phyloP scores from a whole-genome alignment of 2,888 invertebrate genomes.

The Didymodactylos carnosus region DNA sequence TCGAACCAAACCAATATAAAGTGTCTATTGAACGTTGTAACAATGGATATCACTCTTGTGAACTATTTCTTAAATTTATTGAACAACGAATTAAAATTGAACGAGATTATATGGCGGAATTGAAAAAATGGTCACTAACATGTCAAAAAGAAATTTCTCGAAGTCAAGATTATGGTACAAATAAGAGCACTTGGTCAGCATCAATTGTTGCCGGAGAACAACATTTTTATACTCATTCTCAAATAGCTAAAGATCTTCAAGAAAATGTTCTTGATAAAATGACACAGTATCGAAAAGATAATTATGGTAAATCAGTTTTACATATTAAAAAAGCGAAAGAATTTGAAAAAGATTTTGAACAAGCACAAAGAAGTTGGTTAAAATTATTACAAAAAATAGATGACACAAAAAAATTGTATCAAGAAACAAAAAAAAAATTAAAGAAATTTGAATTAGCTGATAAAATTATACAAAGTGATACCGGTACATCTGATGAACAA shows the following conservation, averaged over 20 bases:
- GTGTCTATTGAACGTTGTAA: not conserved
- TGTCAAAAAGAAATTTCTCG: not conserved
- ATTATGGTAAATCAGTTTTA: not conserved
- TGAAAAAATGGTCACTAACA: not conserved
- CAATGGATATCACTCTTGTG: not conserved
- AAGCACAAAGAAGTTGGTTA: not conserved
- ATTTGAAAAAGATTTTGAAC: not conserved
- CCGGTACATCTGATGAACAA: not conserved
- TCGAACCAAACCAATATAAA: constrained; percentile 44
- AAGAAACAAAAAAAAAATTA: not conserved
- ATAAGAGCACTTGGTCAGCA: not conserved
- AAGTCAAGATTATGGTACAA: not conserved
- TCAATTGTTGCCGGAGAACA: not conserved
- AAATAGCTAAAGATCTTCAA: not conserved
- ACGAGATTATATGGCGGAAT: not conserved
- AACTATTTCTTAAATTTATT: not conserved
- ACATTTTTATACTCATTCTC: not conserved
- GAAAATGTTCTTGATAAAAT: not conserved
- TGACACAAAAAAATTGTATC: not conserved
- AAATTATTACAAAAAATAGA: not conserved
- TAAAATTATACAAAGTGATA: not conserved
- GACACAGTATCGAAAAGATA: not conserved
- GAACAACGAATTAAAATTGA: not conserved
- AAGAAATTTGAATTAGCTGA: not conserved
- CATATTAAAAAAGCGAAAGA: not conserved